Conservation (phyloP, 1,140 invertebrate species). For the Drosophila grimshawi region DNA sequence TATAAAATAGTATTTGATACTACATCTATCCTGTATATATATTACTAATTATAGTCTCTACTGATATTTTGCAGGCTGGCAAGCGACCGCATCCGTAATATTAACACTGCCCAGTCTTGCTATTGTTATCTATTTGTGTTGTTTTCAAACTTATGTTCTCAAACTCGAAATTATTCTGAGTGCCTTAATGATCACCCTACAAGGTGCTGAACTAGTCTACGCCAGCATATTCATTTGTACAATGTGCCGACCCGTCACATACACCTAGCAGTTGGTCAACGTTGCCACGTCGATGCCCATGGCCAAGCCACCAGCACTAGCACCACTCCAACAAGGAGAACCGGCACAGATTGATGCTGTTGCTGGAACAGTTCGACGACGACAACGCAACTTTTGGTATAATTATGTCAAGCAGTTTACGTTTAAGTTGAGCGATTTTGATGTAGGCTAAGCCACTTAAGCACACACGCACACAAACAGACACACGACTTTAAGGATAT, state of each 20-base stretch:
- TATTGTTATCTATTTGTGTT: conserved; percentile 92
- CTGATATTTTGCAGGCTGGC: conserved; percentile 86
- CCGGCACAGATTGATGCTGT: conserved; percentile 10
- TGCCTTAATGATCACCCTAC: conserved; percentile 92
- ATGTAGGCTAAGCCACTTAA: conserved; percentile 48
- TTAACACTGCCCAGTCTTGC: conserved; percentile 92
- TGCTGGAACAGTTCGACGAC: conserved; percentile 44
- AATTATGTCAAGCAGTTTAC: conserved; percentile 54
- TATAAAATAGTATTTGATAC: too few species aligned
- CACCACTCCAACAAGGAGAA: conserved; percentile 22
- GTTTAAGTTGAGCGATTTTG: conserved; percentile 52
- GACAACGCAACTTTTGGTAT: conserved; percentile 59
- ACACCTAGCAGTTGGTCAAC: conserved; percentile 84
- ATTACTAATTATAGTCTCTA: background rate
- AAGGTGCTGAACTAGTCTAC: conserved; percentile 91
- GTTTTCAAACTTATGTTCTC: conserved; percentile 93
- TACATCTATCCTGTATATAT: background rate
- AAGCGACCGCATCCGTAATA: conserved; percentile 91
- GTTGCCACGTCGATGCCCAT: conserved; percentile 64
- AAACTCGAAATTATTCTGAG: conserved; percentile 94
- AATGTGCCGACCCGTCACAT: conserved; percentile 88
- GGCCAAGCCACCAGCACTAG: conserved; percentile 42
- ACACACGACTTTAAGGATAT: conserved; percentile 33
- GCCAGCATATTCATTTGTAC: conserved; percentile 91
- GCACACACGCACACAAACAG: conserved; percentile 16